Percentiles rank a stretch among this genome's conserved stretches.
These are phyloP conservation scores for Distichodus sexfasciatus DNA, from an alignment of 2,797 vertebrate genomes.

Conservation along the genomic window DNA sequence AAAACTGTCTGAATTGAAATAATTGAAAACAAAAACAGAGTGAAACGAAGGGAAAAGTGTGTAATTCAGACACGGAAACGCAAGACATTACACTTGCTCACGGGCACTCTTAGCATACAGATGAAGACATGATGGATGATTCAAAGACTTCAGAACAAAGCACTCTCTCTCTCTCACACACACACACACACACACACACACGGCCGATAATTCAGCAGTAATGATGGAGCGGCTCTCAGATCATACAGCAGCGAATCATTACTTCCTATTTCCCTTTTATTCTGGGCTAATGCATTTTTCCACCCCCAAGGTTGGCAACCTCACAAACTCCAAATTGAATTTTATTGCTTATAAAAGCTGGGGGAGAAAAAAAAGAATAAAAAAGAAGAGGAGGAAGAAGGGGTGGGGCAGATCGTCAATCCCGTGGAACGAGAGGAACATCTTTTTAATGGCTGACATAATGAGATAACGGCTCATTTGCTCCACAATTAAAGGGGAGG, in stretches of 20 bases:
- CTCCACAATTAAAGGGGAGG: conserved; percentile 23
- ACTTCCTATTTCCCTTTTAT: conserved; percentile 54
- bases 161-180: conserved; percentile 3
- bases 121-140: not conserved
- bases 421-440: conserved; percentile 30
- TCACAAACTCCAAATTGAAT: conserved; percentile 52
- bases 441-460: conserved; percentile 37
- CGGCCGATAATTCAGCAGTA: conserved; percentile 53
- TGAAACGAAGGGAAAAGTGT: not conserved
- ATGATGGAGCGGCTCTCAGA: conserved; percentile 55
- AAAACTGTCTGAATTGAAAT: too few relatives aligned
- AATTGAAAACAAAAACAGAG: too few relatives aligned
- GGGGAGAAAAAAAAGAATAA: too few relatives aligned
- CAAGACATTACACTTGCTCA: not conserved
- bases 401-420: conserved; percentile 45
- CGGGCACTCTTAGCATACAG: not conserved
- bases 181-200: conserved; percentile 26
- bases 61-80: not conserved
- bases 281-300: conserved; percentile 49
- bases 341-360: conserved; percentile 56
- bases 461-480: conserved; percentile 37
- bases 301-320: conserved; percentile 45
- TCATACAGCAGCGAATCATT: conserved; percentile 59
- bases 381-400: conserved; percentile 41
- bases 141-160: not conserved